Conservation (phyloP, 2,797 vertebrate genomes). For the Mormyrus hasselquistii region DNA sequence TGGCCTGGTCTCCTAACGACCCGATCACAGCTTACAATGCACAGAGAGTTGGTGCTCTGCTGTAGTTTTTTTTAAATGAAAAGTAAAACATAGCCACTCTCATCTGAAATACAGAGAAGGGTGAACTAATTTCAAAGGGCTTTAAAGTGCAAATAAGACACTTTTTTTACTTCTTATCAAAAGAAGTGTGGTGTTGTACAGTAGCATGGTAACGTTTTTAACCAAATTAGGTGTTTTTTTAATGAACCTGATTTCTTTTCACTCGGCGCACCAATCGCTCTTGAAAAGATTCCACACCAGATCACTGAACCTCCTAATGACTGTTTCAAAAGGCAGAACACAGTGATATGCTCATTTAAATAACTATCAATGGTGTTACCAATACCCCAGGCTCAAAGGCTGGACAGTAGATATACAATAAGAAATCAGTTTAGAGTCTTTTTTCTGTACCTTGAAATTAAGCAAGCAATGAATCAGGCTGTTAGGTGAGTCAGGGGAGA, state of each 20-base stretch:
- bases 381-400: not conserved
- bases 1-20: not conserved
- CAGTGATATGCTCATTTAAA: not conserved
- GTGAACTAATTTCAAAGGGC: not conserved
- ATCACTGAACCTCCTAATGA: not conserved
- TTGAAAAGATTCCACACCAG: not conserved
- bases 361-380: not conserved
- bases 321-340: not conserved
- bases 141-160: not conserved
- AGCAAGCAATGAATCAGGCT: not conserved
- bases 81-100: not conserved
- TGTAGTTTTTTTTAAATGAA: not conserved
- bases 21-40: not conserved
- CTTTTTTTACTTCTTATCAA: not conserved
- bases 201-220: not conserved
- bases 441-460: not conserved
- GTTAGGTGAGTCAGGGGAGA: not conserved
- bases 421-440: not conserved
- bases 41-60: not conserved
- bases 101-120: not conserved
- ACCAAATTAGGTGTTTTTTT: not conserved
- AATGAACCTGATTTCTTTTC: not conserved
- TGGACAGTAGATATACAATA: not conserved
- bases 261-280: not conserved
- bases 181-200: not conserved